Conservation (phyloP, 2,888 invertebrate species). For the Paralinhomoeus sp. region DNA sequence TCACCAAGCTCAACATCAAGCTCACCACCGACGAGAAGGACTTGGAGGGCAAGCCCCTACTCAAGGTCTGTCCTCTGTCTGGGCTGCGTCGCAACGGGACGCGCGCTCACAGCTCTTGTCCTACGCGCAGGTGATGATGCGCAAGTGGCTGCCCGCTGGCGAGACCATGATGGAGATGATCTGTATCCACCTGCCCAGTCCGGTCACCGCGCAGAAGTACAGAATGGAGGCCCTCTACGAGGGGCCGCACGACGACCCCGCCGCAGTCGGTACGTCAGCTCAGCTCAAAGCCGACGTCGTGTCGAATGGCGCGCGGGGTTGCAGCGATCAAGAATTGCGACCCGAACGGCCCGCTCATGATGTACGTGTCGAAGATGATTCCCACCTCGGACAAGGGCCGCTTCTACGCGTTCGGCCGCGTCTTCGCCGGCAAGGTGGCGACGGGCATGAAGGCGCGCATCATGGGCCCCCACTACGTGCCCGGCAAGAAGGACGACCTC, state of each 20-base stretch:
- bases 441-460: slow-evolving; percentile 53
- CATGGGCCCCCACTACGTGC: slow-evolving; percentile 93
- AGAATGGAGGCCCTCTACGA: slow-evolving; percentile 99
- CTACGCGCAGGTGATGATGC: slow-evolving; percentile 57
- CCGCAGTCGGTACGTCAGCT: slow-evolving; percentile 49
- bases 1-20: slow-evolving; percentile 70
- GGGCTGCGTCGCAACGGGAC: too few species aligned
- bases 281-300: background rate
- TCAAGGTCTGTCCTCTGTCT: slow-evolving; percentile 42
- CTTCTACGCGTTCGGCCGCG: slow-evolving; percentile 99
- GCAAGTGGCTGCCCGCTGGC: slow-evolving; percentile 96
- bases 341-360: slow-evolving; percentile 90
- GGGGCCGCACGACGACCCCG: slow-evolving; percentile 86
- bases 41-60: slow-evolving; percentile 75
- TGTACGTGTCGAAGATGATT: slow-evolving; percentile 99
- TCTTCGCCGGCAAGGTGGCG: slow-evolving; percentile 69
- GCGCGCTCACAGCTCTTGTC: background rate
- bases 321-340: slow-evolving; percentile 54
- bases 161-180: slow-evolving; percentile 99
- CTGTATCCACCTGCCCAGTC: slow-evolving; percentile 94
- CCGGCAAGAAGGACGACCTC: slow-evolving; percentile 96
- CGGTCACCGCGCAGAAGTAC: slow-evolving; percentile 94
- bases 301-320: slow-evolving; percentile 7
- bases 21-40: slow-evolving; percentile 84
- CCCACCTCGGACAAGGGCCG: slow-evolving; percentile 98